phyloP scores from a whole-genome alignment of 2,797 vertebrate species.

The Falco rusticolus region DNA sequence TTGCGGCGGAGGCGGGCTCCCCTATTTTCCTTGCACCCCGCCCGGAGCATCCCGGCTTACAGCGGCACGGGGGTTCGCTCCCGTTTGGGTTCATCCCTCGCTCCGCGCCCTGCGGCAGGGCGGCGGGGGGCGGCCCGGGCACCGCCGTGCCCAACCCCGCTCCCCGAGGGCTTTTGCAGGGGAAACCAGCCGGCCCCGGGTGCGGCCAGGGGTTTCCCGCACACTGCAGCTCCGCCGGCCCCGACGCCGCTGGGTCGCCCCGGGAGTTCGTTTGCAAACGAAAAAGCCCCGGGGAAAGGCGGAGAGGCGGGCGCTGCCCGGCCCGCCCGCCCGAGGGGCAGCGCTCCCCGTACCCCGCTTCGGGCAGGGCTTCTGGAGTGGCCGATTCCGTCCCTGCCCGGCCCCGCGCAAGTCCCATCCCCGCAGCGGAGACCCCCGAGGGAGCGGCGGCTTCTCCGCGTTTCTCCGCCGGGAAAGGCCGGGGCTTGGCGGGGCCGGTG shows the following conservation, averaged over 20 bases:
- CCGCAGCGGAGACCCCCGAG: neutral
- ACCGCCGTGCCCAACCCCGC: neutral
- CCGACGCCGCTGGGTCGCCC: neutral
- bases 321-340: neutral
- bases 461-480: neutral
- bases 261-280: conserved; percentile 5
- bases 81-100: fast-evolving
- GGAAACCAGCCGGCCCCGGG: neutral
- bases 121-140: neutral
- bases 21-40: neutral
- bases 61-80: neutral
- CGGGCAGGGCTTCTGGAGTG: neutral
- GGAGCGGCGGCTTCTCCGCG: neutral
- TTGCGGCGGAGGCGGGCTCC: fast-evolving
- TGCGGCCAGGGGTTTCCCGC: too few species aligned
- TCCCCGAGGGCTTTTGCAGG: fast-evolving
- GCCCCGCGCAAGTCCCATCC: neutral
- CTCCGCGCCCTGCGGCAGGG: neutral
- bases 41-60: neutral
- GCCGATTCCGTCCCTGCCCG: neutral
- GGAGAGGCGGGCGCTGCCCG: fast-evolving
- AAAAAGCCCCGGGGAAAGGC: neutral
- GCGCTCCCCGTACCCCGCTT: neutral
- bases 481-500: neutral
- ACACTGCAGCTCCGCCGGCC: neutral